Evolutionary conservation across 2,888 invertebrate species (phyloP).

Genomic region (Petrolisthes cinctipes): DNA sequence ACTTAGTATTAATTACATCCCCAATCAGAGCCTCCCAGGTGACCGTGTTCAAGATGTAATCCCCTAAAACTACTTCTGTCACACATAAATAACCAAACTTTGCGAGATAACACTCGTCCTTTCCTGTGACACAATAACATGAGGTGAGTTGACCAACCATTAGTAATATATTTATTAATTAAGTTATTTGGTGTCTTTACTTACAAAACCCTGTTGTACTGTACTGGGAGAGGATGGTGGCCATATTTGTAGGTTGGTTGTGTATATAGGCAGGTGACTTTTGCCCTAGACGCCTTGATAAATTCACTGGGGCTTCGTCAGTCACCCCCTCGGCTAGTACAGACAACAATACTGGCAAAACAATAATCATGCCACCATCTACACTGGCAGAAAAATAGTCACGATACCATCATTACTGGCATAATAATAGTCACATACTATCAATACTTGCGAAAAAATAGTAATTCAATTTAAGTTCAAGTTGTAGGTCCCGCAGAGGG

Average conservation of each 20-base stretch:
- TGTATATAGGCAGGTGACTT: not conserved
- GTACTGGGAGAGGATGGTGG: slow-evolving; percentile 69
- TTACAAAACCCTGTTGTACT: slow-evolving; percentile 70
- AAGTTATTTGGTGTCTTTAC: slow-evolving; percentile 54
- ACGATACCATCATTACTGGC: not conserved
- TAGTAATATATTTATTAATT: not conserved
- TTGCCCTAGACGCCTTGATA: slow-evolving; percentile 14
- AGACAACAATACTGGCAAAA: slow-evolving; percentile 21
- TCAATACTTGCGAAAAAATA: too few relatives aligned
- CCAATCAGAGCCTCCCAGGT: too few relatives aligned
- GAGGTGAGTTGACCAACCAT: too few relatives aligned
- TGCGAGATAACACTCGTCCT: too few relatives aligned
- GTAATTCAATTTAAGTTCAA: too few relatives aligned
- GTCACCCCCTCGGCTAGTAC: slow-evolving; percentile 11
- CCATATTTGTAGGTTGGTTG: slow-evolving; percentile 66
- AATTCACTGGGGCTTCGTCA: slow-evolving; percentile 7
- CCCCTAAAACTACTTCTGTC: too few relatives aligned
- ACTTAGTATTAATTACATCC: too few relatives aligned
- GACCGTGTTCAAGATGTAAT: too few relatives aligned
- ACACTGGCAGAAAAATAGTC: not conserved
- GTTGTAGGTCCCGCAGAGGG: too few relatives aligned
- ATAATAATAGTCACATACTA: too few relatives aligned
- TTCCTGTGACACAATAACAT: too few relatives aligned
- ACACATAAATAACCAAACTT: too few relatives aligned
- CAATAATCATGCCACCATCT: not conserved